Base-by-base conservation (phyloP, 2,797 vertebrate species). In the Peromyscus nudipes region DNA sequence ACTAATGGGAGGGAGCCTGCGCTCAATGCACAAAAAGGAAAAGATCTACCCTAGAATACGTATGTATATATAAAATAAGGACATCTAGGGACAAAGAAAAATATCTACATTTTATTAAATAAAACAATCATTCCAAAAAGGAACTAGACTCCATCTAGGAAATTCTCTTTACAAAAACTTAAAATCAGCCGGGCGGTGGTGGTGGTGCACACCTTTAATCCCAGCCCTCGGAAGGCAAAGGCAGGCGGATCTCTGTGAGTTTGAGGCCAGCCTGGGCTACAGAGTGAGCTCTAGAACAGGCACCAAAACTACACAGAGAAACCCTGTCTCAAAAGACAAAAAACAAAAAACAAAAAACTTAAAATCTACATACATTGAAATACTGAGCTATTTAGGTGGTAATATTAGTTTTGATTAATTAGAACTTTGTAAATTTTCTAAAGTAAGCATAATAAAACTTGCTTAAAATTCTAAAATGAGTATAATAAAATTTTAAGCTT, bases 401-500 rank as follows among this genome's bases (percentile, higher is more conserved):
- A 31, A 80, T 25, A 65, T 81, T 88, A 52, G 49, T 82, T 83
- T 64, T 64, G n/a, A 80, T 80, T 94, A 49, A 81, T 69, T 40
- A 60, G 23, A 71, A 77, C 89, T 95, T 95, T 76, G 34, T 79
- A 93, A 62, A 73, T 73, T 93, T 83, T 87, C 43, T 55, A 77
- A 95, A 91, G 82, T 91, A 16, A 89, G n/a, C 49, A 77, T 52
- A 52, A 52, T 52, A 52, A 52, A 52, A 52, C 12, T 52, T 52
- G 49, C 49, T 52, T 52, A 12, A 52, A 52, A 52, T 52, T 52
- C 49, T 52, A 52, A 52, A 52, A 52, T 81, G 29, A 79, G 79
- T 67, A 65, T 65, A 65, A 46, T 65, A 84, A 65, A 79, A 34
- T 31, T 62, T 62, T 64, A 43, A 64, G 40, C 16, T 64, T 83